phyloP scores from a whole-genome alignment of 2,797 vertebrate genomes.

The Poeciliopsis paucimaculata region DNA sequence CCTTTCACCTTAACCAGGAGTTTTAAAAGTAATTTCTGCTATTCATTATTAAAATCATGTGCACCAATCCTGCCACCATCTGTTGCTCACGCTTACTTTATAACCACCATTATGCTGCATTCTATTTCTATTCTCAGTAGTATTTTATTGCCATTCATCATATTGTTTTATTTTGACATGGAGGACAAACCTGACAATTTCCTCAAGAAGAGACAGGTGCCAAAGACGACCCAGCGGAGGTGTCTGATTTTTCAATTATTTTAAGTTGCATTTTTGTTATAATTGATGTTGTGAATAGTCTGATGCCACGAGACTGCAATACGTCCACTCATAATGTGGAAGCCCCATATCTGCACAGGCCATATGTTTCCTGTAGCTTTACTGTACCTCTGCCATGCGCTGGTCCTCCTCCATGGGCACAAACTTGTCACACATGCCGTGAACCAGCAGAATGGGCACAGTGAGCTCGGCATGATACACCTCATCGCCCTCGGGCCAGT shows the following conservation, averaged over 20 bases:
- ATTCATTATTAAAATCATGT: no score
- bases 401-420: slow-evolving; percentile 97
- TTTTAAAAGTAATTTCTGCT: no score
- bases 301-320: neutral
- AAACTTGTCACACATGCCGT: slow-evolving; percentile 96
- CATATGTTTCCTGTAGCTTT: neutral
- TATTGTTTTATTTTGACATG: neutral
- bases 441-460: slow-evolving; percentile 92
- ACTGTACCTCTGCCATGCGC: slow-evolving; percentile 94
- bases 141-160: neutral
- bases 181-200: neutral
- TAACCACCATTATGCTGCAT: neutral
- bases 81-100: no score
- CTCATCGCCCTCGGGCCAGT: slow-evolving; percentile 97
- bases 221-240: neutral
- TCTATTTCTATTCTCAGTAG: neutral
- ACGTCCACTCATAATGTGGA: neutral
- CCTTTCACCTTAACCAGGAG: no score
- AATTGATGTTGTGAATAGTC: neutral
- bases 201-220: neutral
- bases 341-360: neutral
- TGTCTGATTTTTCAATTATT: neutral
- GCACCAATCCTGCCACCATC: no score
- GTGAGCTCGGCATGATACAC: slow-evolving; percentile 97
- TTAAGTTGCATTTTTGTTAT: neutral